Evolutionary conservation across 2,888 invertebrate genomes (phyloP).

Genomic region (Standfussiana lucernea): DNA sequence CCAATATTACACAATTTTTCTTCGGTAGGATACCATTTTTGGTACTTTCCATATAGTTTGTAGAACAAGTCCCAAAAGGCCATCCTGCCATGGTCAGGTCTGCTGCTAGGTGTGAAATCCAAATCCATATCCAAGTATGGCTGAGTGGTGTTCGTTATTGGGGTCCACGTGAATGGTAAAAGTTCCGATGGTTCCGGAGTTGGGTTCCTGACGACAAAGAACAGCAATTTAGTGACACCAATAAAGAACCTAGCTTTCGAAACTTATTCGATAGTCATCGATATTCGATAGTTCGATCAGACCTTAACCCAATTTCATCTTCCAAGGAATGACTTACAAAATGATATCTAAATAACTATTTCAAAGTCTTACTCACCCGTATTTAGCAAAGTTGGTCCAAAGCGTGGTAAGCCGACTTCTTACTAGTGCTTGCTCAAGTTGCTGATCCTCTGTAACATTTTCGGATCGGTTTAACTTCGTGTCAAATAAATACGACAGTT

Average conservation of each 20-base stretch:
- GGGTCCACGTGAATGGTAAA: conserved; percentile 67
- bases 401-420: conserved; percentile 50
- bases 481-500: conserved; percentile 58
- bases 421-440: conserved; percentile 45
- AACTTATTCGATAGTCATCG: background rate
- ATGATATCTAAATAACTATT: background rate
- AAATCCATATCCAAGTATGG: conserved; percentile 59
- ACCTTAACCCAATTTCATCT: background rate
- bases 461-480: background rate
- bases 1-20: background rate
- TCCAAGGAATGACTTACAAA: background rate
- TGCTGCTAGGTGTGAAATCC: conserved; percentile 41
- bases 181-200: conserved; percentile 64
- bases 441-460: conserved; percentile 47
- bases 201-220: conserved; percentile 56
- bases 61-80: conserved; percentile 71
- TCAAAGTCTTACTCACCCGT: conserved; percentile 25
- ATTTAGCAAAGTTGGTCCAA: conserved; percentile 67
- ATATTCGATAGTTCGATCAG: too few species aligned
- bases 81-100: conserved; percentile 62
- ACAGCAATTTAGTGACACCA: background rate
- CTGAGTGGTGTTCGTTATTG: conserved; percentile 50
- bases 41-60: conserved; percentile 58
- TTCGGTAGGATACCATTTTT: conserved; percentile 36
- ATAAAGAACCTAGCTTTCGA: background rate